Conservation (phyloP, 2,888 invertebrate species). For the Cataglyphis livida region DNA sequence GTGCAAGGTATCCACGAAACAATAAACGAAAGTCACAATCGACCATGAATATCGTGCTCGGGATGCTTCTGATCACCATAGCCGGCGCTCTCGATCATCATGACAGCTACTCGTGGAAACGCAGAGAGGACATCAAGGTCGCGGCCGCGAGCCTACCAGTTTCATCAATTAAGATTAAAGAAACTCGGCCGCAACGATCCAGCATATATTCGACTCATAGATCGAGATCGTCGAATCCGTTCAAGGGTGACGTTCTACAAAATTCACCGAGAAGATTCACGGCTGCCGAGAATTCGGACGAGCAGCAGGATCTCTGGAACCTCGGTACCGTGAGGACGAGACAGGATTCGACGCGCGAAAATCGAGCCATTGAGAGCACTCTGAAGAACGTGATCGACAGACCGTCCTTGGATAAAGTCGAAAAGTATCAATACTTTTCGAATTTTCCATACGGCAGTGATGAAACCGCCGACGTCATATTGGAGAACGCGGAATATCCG, state of each 20-base stretch:
- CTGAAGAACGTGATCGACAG: slow-evolving; percentile 57
- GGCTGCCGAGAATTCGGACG: slow-evolving; percentile 10
- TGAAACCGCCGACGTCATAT: background rate
- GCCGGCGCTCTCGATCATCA: slow-evolving; percentile 40
- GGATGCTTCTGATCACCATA: slow-evolving; percentile 33
- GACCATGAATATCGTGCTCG: slow-evolving; percentile 53
- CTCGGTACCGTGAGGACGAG: background rate
- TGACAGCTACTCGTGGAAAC: slow-evolving; percentile 42
- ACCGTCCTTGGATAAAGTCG: slow-evolving; percentile 25
- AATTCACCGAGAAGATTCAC: slow-evolving; percentile 18
- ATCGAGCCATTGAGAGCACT: slow-evolving; percentile 67
- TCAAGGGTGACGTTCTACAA: background rate
- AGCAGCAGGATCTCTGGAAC: slow-evolving; percentile 15
- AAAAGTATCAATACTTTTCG: slow-evolving; percentile 27
- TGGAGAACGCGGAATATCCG: slow-evolving; percentile 4
- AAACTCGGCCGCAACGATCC: slow-evolving; percentile 17
- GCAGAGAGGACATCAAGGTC: slow-evolving; percentile 47
- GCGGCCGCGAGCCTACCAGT: slow-evolving; percentile 40
- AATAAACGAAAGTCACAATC: slow-evolving; percentile 32
- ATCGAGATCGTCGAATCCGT: slow-evolving; percentile 15
- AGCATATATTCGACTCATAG: background rate
- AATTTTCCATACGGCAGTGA: slow-evolving; percentile 22
- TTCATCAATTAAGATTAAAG: slow-evolving; percentile 38
- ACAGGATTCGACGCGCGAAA: slow-evolving; percentile 60
- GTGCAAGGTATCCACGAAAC: slow-evolving; percentile 26